Percentiles rank a stretch among this genome's conserved stretches.
Evolutionary conservation across 2,888 invertebrate species (phyloP).

Genomic region (Stegana nigrithorax): DNA sequence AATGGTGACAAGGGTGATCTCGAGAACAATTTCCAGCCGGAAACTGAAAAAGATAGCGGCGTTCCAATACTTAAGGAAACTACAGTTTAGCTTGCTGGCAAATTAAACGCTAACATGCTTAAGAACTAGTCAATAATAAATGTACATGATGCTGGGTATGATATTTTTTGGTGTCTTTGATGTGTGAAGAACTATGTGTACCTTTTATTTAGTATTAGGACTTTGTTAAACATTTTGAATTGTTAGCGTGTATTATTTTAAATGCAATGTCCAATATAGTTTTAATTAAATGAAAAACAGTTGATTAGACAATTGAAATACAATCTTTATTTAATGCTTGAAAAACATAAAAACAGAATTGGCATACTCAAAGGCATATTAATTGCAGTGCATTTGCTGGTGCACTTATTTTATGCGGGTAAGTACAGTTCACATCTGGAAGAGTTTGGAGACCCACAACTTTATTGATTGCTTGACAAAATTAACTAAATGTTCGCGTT

Average conservation of each 20-base stretch:
- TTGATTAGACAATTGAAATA: no score
- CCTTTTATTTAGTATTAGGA: background rate
- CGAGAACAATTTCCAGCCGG: constrained; percentile 14
- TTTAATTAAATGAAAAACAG: background rate
- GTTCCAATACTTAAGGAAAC: constrained; percentile 37
- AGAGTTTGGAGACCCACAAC: no score
- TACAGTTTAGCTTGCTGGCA: constrained; percentile 38
- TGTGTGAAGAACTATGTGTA: background rate
- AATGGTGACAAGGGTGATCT: constrained; percentile 17
- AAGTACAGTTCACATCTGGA: no score
- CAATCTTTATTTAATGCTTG: no score
- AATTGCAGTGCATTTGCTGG: no score
- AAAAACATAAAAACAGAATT: no score
- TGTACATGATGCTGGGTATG: background rate
- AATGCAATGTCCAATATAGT: background rate
- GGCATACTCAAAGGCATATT: no score
- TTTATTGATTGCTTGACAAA: no score
- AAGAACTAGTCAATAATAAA: background rate
- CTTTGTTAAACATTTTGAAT: background rate
- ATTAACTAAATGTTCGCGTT: no score
- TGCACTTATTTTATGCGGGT: no score
- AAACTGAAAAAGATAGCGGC: constrained; percentile 16
- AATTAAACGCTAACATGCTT: background rate
- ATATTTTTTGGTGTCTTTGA: background rate
- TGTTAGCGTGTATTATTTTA: background rate